Base-by-base conservation (phyloP, 2,113 vertebrate species). In the Epinephelus moara region DNA sequence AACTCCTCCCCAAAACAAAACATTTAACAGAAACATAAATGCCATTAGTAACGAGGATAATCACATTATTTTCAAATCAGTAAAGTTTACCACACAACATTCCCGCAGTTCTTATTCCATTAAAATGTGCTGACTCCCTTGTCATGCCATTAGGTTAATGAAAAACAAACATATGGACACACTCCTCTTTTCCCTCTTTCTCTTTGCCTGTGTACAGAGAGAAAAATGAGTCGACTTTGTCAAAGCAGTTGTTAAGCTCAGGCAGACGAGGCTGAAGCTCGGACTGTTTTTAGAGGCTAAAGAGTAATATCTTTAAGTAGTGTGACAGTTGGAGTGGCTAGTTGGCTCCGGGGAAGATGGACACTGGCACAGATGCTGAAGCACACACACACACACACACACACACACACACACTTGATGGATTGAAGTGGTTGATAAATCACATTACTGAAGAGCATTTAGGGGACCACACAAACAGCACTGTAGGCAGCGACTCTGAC, bases 341-440 rank as follows among this genome's bases (percentile, higher is more conserved):
- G 50, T 87, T 40, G 64, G 86, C 77, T 64, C 76, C n/a, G 6
- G 18, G 57, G n/a, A 45, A 55, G 62, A 74, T 27, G 37, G n/a
- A 75, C 66, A 42, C 37, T 40, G 47, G 37, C 57, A 55, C 23
- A 74, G 17, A 75, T 15, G 79, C 64, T 53, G 18, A 62, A n/a
- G 59, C n/a, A 12, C 49, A 53, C 49, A 53, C 52, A 40, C 49
- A 14, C 60, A 14, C 40, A 40, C 42, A 50, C 37, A 3, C 33
- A 71, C n/a, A 47, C 19, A 14, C 63, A 53, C 63, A 25, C 52
- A 64, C 18, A 14, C 37, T 81, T 69, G 84, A 89, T 89, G 82
- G 85, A 93, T 93, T 90, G 77, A 87, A 92, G 85, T 88, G 90
- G 77, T 78, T 77, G 79, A 89, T 91, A 90, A 94, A 94, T 94